Percentiles rank a stretch among this genome's conserved stretches.
Evolutionary conservation across 2,888 invertebrate species (phyloP).

Genomic region (Saturnia pavonia): DNA sequence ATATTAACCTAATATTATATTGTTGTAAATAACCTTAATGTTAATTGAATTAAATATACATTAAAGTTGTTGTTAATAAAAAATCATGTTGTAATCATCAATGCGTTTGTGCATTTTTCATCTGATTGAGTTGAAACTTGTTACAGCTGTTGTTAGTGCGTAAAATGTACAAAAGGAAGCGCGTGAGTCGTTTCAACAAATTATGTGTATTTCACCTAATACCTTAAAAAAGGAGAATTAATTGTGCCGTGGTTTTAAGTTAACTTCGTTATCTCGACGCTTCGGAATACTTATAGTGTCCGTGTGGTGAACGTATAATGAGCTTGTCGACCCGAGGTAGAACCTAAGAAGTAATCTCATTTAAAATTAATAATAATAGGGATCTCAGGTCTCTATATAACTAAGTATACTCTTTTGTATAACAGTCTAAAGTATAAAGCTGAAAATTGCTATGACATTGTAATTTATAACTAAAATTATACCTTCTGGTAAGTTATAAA

Average conservation of each 20-base stretch:
- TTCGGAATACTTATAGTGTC: neutral
- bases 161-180: too few relatives aligned
- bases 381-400: neutral
- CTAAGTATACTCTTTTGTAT: neutral
- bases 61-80: too few relatives aligned
- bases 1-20: too few relatives aligned
- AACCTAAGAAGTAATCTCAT: neutral
- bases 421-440: neutral
- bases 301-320: neutral
- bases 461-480: neutral
- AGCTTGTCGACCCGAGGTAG: neutral
- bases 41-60: too few relatives aligned
- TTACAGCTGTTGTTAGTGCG: too few relatives aligned
- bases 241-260: neutral
- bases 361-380: neutral
- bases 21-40: too few relatives aligned
- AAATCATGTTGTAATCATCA: too few relatives aligned
- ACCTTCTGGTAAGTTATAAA: neutral
- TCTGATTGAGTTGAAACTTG: too few relatives aligned
- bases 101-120: too few relatives aligned
- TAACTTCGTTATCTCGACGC: neutral
- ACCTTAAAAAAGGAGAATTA: too few relatives aligned
- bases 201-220: too few relatives aligned
- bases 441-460: neutral
- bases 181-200: too few relatives aligned